Evolutionary conservation across 2,888 invertebrate genomes (phyloP), one percentile per base, ranked within the genome.

Genomic region (Aplocera efformata): DNA sequence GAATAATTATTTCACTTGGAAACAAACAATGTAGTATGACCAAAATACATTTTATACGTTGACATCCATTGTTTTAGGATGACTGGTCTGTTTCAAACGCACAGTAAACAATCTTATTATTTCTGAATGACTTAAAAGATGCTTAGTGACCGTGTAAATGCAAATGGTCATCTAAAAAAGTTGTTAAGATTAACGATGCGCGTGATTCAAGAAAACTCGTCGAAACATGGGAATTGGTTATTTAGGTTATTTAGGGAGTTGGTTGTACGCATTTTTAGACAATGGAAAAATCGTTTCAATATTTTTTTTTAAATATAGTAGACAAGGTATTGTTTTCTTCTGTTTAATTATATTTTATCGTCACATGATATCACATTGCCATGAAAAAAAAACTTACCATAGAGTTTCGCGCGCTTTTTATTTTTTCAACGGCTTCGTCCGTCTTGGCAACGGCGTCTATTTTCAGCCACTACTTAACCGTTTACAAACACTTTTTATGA

Each of bases 31-130:
- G 6, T 20, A 9, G 37, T 26, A 3, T 30, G 25, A 26, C 20
- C 38, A 22, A 13, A 27, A 23, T 23, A 22, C 31, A 32, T 32
- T 32, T 21, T 32, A 17, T 11, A 10, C 8, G 17, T 11, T 32
- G 33, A 51, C 52, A 37, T 26, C 39, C 30, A 60, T 60, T 63
- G 59, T 58, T 42, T 44, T 31, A 32, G 43, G 17, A 35, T 56
- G 60, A 62, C 60, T 60, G 33, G 39, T 22, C 34, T 36, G 23
- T 37, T 48, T 48, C 44, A 51, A 40, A 38, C 38, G 38, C 36
- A 32, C 30, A 31, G 28, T 43, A 36, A 22, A 25, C 22, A 30
- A 11, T 17, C 13, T 17, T 17, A 17, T 17, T 17, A 17, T 17
- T 3, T 17, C 13, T 17, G 13, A 17, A 17, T 17, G 2, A 17